Evolutionary conservation across 30 jellyfish, hydroid and myxozoan species (phyloP), one percentile per base, ranked within the genome.

Genomic region (Pseudorhiza aurosa): DNA sequence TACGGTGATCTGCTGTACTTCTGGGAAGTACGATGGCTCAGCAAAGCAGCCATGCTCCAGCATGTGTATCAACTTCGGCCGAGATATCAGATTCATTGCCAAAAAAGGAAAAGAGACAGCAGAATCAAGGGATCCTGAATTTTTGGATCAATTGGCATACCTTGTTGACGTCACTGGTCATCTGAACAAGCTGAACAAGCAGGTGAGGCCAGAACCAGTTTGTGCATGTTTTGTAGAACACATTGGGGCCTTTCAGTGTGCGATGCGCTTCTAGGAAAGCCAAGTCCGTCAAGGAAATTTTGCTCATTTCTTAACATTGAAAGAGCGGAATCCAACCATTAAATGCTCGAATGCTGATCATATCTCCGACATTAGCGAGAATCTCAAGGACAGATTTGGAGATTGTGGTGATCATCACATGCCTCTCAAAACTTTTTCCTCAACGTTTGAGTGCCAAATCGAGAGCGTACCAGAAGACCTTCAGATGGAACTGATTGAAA

Each of bases 11-110:
- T 65, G 47, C 57, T 36, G 32, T 65, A 65, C 80, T 40, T 21
- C 63, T 25, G 68, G 30, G 80, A 65, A 24, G 80, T 65, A 40
- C 59, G 80, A 40, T 65, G 80, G 80, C 47, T 65, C 30, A 65
- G 80, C 28, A 24, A 65, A 65, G 80, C 68, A 27, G 80, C 80
- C 17, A 40, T 37, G 64, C 30, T 27, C n/a, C n/a, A n/a, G n/a
- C n/a, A n/a, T n/a, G n/a, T n/a, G n/a, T n/a, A n/a, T n/a, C n/a
- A n/a, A n/a, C 60, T 65, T 25, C 60, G 74, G 47, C 18, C 24
- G 80, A 65, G 47, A 73, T 73, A 46, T 22, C 55, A 12, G 55
- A 56, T 45, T 47, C 87, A 47, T 73, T 83, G 44, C 22, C 59
- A 31, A n/a, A 22, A 73, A 73, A 35, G 81, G 28, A 6, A 42